Conservation (phyloP, 1,140 invertebrate species). For the Hyles euphorbiae region DNA sequence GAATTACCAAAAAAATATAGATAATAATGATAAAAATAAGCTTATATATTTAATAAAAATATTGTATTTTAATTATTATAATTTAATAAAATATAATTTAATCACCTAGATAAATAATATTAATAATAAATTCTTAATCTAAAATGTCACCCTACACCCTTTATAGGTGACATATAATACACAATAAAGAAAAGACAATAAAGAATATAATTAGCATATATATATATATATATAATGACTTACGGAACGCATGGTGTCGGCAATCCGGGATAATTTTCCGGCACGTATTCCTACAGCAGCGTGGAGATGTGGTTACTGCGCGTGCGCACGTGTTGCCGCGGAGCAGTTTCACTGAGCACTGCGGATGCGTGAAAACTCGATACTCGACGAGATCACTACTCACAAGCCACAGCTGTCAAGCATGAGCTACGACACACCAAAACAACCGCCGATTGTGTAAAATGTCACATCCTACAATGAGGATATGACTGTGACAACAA, state of each 20-base stretch:
- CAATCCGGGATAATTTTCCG: conserved; percentile 16
- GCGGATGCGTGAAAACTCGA: conserved; percentile 16
- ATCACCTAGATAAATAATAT: no score
- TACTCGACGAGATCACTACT: conserved; percentile 1
- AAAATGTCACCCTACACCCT: no score
- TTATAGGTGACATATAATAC: neutral
- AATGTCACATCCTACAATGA: conserved; percentile 18
- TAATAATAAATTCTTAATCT: no score
- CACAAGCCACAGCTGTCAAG: neutral
- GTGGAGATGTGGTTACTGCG: conserved; percentile 3
- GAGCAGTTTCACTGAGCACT: conserved; percentile 15
- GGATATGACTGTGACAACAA: conserved; percentile 6
- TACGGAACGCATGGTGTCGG: conserved; percentile 53
- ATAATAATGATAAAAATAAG: no score
- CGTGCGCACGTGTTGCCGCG: conserved; percentile 17
- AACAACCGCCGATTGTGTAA: conserved; percentile 17
- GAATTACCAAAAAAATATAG: no score
- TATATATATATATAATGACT: conserved; percentile 20
- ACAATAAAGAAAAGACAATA: no score
- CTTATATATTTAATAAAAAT: no score
- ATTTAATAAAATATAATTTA: no score
- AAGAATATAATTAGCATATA: no score
- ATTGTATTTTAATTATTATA: no score
- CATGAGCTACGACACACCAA: conserved; percentile 5
- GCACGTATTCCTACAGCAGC: conserved; percentile 16